These are phyloP conservation scores for Chironomus riparius DNA, from an alignment of 2,888 invertebrate species.

Conservation along the genomic window DNA sequence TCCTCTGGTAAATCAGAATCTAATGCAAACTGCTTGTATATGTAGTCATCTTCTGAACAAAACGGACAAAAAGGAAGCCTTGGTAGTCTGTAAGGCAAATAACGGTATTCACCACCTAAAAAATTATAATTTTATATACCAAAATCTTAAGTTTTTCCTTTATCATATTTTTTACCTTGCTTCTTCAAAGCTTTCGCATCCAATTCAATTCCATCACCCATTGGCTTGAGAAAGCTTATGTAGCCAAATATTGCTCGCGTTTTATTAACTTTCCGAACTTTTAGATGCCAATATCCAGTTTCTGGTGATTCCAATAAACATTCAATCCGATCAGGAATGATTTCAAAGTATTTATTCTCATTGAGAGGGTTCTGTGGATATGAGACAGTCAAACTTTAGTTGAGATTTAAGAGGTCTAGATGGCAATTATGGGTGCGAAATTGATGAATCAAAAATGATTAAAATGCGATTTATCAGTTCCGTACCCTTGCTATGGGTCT, in stretches of 20 bases:
- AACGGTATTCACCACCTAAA: neutral
- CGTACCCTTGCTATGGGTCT: too few relatives aligned
- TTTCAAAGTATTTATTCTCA: too few relatives aligned
- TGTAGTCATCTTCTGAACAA: neutral
- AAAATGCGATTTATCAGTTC: too few relatives aligned
- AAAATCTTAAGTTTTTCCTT: too few relatives aligned
- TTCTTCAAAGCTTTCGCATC: neutral
- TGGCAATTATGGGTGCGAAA: too few relatives aligned
- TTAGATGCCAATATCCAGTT: neutral
- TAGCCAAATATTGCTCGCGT: neutral
- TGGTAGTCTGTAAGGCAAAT: neutral
- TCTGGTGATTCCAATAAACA: too few relatives aligned
- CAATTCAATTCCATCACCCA: neutral
- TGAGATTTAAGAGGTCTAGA: too few relatives aligned
- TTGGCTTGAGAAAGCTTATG: neutral
- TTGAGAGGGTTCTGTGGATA: too few relatives aligned
- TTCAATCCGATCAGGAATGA: too few relatives aligned
- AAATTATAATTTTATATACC: too few relatives aligned
- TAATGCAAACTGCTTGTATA: neutral
- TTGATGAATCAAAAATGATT: too few relatives aligned
- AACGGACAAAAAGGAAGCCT: neutral
- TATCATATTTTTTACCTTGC: neutral
- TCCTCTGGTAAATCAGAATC: neutral
- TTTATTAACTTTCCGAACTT: neutral
- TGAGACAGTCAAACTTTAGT: too few relatives aligned